phyloP scores from a whole-genome alignment of 2,797 vertebrate genomes.

The Enteromius afrohamiltoni region DNA sequence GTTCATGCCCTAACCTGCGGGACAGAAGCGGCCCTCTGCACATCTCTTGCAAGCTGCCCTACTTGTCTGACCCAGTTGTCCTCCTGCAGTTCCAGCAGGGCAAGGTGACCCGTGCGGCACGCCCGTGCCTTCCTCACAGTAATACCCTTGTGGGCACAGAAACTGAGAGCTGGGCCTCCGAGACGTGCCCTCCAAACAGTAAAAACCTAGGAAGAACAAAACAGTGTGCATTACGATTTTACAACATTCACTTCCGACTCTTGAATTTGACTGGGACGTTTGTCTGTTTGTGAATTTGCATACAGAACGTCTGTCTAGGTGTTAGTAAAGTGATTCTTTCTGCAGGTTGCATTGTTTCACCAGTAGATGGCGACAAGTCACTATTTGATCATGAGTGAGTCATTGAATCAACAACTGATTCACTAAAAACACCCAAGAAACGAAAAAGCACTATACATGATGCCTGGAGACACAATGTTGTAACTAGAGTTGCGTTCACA shows the following conservation, averaged over 20 bases:
- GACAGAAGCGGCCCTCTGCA: conserved; percentile 84
- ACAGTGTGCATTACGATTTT: background rate
- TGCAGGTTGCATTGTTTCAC: background rate
- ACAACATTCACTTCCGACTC: background rate
- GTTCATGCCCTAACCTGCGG: conserved; percentile 73
- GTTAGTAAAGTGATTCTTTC: background rate
- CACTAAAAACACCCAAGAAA: background rate
- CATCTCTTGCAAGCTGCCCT: conserved; percentile 83
- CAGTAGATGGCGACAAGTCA: background rate
- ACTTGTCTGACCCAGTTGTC: conserved; percentile 85
- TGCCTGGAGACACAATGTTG: background rate
- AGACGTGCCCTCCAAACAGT: conserved; percentile 83
- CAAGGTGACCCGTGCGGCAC: conserved; percentile 83
- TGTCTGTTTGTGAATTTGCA: background rate
- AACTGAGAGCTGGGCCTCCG: conserved; percentile 78
- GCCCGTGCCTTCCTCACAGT: conserved; percentile 83
- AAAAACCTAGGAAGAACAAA: conserved; percentile 77
- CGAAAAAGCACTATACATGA: background rate
- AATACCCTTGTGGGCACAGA: conserved; percentile 83
- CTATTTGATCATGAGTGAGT: background rate
- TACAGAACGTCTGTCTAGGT: background rate
- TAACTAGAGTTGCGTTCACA: background rate
- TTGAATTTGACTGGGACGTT: background rate
- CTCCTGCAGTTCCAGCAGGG: conserved; percentile 81
- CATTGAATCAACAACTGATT: background rate